Evolutionary conservation across 2,113 vertebrate genomes (phyloP).

Genomic region (Sturnus vulgaris): DNA sequence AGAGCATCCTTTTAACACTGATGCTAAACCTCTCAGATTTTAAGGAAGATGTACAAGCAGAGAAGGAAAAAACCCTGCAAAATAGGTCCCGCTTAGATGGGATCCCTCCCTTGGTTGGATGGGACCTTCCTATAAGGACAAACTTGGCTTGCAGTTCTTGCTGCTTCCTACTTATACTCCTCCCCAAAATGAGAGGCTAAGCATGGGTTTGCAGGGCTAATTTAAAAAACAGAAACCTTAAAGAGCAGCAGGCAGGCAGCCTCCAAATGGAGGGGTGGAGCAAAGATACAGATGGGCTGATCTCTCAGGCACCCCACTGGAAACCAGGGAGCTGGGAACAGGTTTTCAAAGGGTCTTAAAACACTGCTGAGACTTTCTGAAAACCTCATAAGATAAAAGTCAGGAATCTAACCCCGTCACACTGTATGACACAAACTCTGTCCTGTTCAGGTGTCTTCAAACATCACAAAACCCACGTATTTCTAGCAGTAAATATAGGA

Average conservation of each 20-base stretch:
- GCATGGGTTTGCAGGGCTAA: neutral
- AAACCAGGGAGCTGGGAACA: neutral
- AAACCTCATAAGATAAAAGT: neutral
- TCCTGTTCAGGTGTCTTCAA: neutral
- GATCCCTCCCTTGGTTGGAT: neutral
- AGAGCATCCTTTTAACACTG: neutral
- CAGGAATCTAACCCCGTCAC: neutral
- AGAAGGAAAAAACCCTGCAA: neutral
- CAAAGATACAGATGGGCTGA: neutral
- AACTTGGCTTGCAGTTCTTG: neutral
- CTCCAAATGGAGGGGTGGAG: neutral
- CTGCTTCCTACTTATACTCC: neutral
- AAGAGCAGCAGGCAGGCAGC: neutral
- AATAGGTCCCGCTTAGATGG: neutral
- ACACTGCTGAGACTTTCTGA: neutral
- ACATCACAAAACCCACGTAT: neutral
- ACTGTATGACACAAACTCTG: neutral
- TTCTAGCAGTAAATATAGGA: neutral
- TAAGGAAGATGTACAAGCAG: neutral
- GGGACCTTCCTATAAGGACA: neutral
- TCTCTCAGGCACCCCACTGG: neutral
- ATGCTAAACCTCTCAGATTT: neutral
- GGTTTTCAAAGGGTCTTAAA: neutral
- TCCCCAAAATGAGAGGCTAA: neutral
- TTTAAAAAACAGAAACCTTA: neutral